phyloP scores from a whole-genome alignment of 2,797 vertebrate species.

The Gobionotothen gibberifrons region DNA sequence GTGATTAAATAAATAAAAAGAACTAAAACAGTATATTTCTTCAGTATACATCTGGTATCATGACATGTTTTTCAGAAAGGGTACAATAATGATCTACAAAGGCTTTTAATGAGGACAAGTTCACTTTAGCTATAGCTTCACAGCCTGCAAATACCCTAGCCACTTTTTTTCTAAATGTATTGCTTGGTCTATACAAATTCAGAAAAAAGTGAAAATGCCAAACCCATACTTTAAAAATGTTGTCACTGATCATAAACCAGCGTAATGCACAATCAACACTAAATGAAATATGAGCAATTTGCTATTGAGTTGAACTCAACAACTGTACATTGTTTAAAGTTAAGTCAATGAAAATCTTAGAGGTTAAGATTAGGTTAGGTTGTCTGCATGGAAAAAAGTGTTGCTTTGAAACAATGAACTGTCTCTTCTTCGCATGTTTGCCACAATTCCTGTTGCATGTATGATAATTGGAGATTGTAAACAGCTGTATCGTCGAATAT shows the following conservation, averaged over 20 bases:
- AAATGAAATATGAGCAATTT: background rate
- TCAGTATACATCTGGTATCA: background rate
- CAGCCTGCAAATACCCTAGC: background rate
- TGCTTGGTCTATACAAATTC: no score
- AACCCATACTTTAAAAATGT: background rate
- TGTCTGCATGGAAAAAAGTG: background rate
- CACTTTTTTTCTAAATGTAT: background rate
- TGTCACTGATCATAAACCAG: background rate
- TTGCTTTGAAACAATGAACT: background rate
- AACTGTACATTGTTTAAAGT: background rate
- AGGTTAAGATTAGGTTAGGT: background rate
- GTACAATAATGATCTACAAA: slow-evolving; percentile 7
- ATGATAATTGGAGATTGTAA: background rate
- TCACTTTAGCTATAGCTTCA: background rate
- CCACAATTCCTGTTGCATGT: background rate
- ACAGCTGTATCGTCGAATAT: slow-evolving; percentile 19
- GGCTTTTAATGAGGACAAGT: background rate
- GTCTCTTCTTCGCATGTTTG: background rate
- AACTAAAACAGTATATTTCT: slow-evolving; percentile 24
- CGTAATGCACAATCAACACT: background rate
- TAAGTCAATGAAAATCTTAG: background rate
- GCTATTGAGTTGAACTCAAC: background rate
- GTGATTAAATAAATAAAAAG: slow-evolving; percentile 2
- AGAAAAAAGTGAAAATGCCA: no score
- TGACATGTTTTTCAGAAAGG: background rate